Evolutionary conservation across 2,888 invertebrate genomes (phyloP).

Genomic region (Aphidius colemani): DNA sequence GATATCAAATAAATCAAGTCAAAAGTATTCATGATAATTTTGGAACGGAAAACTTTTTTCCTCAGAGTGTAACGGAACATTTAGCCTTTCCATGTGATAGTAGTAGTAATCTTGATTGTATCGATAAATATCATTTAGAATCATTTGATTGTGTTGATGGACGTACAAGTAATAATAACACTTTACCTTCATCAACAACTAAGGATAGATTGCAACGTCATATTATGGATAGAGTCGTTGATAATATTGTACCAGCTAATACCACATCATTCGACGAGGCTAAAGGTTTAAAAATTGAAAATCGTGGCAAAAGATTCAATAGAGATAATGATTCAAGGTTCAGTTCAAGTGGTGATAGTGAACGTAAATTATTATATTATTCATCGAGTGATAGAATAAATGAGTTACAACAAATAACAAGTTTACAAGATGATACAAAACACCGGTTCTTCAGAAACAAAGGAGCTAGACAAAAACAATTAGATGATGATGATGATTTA

Average conservation of each 20-base stretch:
- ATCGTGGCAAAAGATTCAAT: slow-evolving; percentile 27
- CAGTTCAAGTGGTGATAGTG: slow-evolving; percentile 51
- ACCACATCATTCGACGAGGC: slow-evolving; percentile 46
- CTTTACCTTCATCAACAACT: slow-evolving; percentile 31
- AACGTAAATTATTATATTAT: slow-evolving; percentile 45
- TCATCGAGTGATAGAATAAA: slow-evolving; percentile 49
- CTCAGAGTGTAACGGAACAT: slow-evolving; percentile 49
- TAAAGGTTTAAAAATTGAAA: slow-evolving; percentile 43
- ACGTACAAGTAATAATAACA: slow-evolving; percentile 36
- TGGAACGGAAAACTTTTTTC: slow-evolving; percentile 51
- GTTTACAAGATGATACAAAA: slow-evolving; percentile 36
- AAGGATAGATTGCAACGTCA: slow-evolving; percentile 37
- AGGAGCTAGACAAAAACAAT: slow-evolving; percentile 52
- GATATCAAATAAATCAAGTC: slow-evolving; percentile 20
- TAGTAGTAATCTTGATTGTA: slow-evolving; percentile 43
- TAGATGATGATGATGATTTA: slow-evolving; percentile 49
- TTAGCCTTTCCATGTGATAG: slow-evolving; percentile 33
- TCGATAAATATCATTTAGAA: slow-evolving; percentile 42
- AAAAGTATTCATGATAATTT: slow-evolving; percentile 43
- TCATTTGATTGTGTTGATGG: slow-evolving; percentile 53
- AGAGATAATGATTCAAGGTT: slow-evolving; percentile 41
- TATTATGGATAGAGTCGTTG: slow-evolving; percentile 30
- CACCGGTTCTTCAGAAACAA: slow-evolving; percentile 45
- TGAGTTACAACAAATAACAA: slow-evolving; percentile 30
- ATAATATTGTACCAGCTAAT: slow-evolving; percentile 40